Evolutionary conservation across 2,113 vertebrate species (phyloP).

Genomic region (Syrrhaptes paradoxus): DNA sequence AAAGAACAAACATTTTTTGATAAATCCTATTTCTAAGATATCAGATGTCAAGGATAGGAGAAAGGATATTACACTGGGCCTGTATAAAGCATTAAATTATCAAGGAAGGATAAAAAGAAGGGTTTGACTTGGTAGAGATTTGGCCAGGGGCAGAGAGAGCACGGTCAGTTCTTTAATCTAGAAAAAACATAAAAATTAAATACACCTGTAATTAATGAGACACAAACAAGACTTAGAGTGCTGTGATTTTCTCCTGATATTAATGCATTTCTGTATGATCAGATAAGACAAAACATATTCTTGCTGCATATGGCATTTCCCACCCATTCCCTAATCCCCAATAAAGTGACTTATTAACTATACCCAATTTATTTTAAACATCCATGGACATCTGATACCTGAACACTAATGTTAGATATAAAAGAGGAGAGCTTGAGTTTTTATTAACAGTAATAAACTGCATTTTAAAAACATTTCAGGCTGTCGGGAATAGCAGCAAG

Average conservation of each 20-base stretch:
- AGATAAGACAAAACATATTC: not conserved
- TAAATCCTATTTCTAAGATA: not conserved
- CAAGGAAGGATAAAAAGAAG: not conserved
- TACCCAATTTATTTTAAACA: not conserved
- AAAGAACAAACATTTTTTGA: not conserved
- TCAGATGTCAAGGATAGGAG: not conserved
- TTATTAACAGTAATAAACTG: not conserved
- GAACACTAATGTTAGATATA: not conserved
- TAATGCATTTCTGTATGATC: not conserved
- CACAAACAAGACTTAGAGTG: not conserved
- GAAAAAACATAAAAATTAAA: not conserved
- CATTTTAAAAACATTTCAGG: not conserved
- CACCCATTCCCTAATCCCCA: not conserved
- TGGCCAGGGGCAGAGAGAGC: not conserved
- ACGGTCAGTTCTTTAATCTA: not conserved
- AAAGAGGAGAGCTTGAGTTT: not conserved
- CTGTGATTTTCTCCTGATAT: not conserved
- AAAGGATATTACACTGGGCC: not conserved
- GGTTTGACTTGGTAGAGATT: not conserved
- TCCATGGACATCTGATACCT: not conserved
- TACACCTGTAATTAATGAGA: not conserved
- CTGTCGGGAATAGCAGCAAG: not conserved
- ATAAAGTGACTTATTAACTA: not conserved
- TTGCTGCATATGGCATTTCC: not conserved
- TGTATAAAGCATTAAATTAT: not conserved